Base-by-base conservation (phyloP, 1,140 invertebrate genomes). In the Habropoda laboriosa region DNA sequence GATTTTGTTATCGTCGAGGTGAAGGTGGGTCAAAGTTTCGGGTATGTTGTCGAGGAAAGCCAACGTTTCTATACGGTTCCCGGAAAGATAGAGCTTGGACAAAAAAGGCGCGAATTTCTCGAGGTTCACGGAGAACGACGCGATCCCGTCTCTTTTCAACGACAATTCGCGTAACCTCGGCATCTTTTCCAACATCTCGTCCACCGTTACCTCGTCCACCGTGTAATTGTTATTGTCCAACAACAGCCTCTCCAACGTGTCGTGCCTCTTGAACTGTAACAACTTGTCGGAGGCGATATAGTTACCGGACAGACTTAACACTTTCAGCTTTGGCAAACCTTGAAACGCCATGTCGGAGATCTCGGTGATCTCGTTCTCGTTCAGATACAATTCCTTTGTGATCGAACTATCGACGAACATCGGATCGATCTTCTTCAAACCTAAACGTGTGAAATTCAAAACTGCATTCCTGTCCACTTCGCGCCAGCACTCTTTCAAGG, bases 261-360 rank as follows among this genome's bases (percentile, higher is more conserved):
- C 6, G 57, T 86, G 85, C 12, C 79, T 66, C 1, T 79, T 80
- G n/a, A 91, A 90, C 24, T 68, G 86, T 2, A 91, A 60, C 3
- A 91, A 35, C 42, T 89, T 81, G 7, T 82, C 83, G 3, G 76
- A 81, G 18, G 88, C 60, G 5, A 93, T 85, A 0, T 79, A 78
- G 71, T 93, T 93, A 0, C 81, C 81, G 0, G 89, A 89, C 0
- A 93, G 63, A 63, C 91, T 87, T 13, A 93, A 80, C 27, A 89
- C 85, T 0, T 79, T 51, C 3, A 93, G 51, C 70, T 88, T 89
- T 0, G 80, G 75, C 16, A 92, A 6, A 7, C 68, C 55, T 6
- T 88, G 79, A 74, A 93, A 92, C 0, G 88, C 89, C 1, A 78
- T 76, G 0, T 67, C 24, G 0, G 83, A 70, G 7, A 92, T 83